These are phyloP conservation scores for Gryon sp. DNA, from an alignment of 1,140 invertebrate genomes.

Conservation along the genomic window DNA sequence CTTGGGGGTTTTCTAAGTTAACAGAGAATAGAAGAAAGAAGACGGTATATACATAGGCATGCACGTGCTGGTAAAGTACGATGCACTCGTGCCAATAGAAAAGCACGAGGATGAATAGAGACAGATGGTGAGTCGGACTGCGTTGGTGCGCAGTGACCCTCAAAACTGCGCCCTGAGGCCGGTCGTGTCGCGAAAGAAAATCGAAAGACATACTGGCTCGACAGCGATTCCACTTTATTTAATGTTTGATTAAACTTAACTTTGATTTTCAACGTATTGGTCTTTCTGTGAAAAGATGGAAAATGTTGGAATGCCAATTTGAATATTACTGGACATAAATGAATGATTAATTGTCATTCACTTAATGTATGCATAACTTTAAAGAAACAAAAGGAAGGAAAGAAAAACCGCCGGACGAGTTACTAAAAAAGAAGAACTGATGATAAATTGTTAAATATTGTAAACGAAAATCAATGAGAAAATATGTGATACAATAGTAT, in stretches of 20 bases:
- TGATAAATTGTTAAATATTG: no score
- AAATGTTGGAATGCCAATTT: not conserved
- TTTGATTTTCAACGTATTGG: slow-evolving; percentile 46
- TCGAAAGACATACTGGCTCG: slow-evolving; percentile 48
- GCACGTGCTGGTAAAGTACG: slow-evolving; percentile 17
- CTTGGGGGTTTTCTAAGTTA: slow-evolving; percentile 22
- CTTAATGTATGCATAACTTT: no score
- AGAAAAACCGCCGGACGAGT: no score
- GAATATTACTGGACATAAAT: not conserved
- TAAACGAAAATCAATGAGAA: no score
- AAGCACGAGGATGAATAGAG: slow-evolving; percentile 19
- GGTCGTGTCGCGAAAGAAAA: slow-evolving; percentile 42
- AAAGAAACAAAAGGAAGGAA: no score
- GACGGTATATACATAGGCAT: slow-evolving; percentile 13
- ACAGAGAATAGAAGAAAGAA: slow-evolving; percentile 35
- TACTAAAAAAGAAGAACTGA: no score
- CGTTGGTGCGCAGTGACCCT: slow-evolving; percentile 68
- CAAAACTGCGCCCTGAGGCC: slow-evolving; percentile 65
- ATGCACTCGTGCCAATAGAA: slow-evolving; percentile 15
- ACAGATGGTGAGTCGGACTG: slow-evolving; percentile 12
- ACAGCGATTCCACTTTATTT: slow-evolving; percentile 63
- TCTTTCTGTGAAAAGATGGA: not conserved
- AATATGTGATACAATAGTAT: no score
- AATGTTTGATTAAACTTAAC: slow-evolving; percentile 74
- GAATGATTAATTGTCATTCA: no score